Evolutionary conservation across 2,113 vertebrate genomes (phyloP).

Genomic region (Strix aluco): DNA sequence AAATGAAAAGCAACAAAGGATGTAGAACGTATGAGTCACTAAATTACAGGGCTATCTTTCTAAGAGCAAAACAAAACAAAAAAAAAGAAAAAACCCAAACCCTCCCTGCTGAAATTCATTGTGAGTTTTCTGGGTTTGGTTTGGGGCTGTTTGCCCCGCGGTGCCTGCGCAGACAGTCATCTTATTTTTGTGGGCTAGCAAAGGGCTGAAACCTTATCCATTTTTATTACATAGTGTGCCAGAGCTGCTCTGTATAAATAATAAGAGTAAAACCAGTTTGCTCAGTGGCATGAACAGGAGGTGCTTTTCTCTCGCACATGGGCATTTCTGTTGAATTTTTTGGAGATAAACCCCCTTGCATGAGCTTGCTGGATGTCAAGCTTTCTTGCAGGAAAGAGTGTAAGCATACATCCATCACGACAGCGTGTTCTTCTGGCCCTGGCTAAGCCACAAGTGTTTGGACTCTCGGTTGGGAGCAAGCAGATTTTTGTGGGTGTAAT

Average conservation of each 20-base stretch:
- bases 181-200: not conserved
- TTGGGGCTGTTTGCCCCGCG: not conserved
- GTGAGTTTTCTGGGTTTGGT: not conserved
- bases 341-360: not conserved
- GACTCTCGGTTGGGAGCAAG: not conserved
- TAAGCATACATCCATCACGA: fast-evolving
- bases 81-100: not conserved
- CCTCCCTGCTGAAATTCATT: not conserved
- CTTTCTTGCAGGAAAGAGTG: not conserved
- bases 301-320: not conserved
- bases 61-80: conserved; percentile 53
- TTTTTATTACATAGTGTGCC: not conserved
- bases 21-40: conserved; percentile 74
- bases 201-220: not conserved
- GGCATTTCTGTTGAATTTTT: not conserved
- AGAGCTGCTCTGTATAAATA: not conserved
- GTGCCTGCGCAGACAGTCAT: not conserved
- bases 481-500: not conserved
- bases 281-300: not conserved
- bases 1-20: conserved; percentile 78
- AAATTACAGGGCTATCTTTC: conserved; percentile 72
- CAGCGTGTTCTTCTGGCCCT: not conserved
- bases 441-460: not conserved
- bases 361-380: not conserved
- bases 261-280: not conserved